Evolutionary conservation across 2,797 vertebrate genomes (phyloP).

Genomic region (Avahi laniger): DNA sequence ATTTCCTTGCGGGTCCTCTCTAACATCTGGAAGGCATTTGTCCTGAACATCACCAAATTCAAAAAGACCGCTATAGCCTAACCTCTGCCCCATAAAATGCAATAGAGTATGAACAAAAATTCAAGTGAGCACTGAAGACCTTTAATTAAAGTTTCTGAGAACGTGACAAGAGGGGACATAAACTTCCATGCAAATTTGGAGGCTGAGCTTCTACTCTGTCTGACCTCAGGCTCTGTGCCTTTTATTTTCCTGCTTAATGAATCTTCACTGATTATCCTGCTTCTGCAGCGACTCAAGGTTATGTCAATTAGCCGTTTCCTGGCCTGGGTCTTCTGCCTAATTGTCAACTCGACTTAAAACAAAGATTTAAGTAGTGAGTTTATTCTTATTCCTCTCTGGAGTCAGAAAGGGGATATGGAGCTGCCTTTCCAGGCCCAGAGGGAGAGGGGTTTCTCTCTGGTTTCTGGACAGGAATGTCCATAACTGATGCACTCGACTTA

Average conservation of each 20-base stretch:
- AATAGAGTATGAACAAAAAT: background rate
- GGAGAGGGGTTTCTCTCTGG: background rate
- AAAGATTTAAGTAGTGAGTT: background rate
- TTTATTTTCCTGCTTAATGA: constrained; percentile 29
- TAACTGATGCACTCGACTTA: background rate
- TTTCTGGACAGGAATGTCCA: background rate
- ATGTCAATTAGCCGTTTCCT: background rate
- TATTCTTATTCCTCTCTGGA: background rate
- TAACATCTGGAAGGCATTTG: constrained; percentile 22
- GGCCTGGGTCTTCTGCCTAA: background rate
- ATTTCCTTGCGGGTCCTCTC: background rate
- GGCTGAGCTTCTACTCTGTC: background rate
- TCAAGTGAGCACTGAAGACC: background rate
- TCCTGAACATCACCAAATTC: background rate
- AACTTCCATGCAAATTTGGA: background rate
- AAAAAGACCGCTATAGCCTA: background rate
- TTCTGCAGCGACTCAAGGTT: background rate
- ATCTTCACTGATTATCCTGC: constrained; percentile 8
- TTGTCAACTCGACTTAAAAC: background rate
- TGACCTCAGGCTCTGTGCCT: background rate
- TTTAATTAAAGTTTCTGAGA: constrained; percentile 18
- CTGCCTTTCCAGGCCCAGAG: background rate
- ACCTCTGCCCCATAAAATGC: background rate
- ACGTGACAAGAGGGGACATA: background rate
- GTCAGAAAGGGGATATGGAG: background rate